These are phyloP conservation scores for Andricus curvator DNA, from an alignment of 2,888 invertebrate species.

Conservation along the genomic window DNA sequence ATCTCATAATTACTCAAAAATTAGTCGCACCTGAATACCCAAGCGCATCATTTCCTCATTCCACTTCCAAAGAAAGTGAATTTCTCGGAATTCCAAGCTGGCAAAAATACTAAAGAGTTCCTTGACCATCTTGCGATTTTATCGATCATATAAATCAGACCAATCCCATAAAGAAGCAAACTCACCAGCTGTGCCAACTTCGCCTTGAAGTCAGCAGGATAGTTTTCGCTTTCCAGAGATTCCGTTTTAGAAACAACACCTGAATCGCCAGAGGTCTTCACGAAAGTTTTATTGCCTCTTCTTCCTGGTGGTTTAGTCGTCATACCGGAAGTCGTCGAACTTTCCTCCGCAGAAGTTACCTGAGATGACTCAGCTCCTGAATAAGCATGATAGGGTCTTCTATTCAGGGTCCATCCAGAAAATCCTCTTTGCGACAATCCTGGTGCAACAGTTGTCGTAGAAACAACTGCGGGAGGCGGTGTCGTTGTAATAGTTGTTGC, in stretches of 20 bases:
- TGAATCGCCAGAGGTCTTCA: constrained; percentile 51
- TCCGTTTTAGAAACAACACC: constrained; percentile 46
- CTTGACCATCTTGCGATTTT: not conserved
- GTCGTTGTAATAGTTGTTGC: constrained; percentile 30
- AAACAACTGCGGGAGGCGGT: constrained; percentile 22
- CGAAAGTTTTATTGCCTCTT: constrained; percentile 65
- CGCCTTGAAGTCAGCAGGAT: constrained; percentile 74
- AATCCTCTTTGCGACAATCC: constrained; percentile 58
- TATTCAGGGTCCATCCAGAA: constrained; percentile 71
- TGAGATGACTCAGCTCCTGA: constrained; percentile 35
- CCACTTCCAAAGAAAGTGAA: not conserved
- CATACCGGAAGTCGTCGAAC: constrained; percentile 41
- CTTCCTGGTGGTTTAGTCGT: constrained; percentile 49
- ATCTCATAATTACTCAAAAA: not conserved
- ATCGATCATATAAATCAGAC: not conserved
- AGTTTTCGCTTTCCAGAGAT: constrained; percentile 66
- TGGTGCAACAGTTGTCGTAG: constrained; percentile 43
- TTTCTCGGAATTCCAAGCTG: not conserved
- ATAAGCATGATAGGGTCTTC: constrained; percentile 61
- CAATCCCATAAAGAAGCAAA: constrained; percentile 40
- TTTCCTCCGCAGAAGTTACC: constrained; percentile 32
- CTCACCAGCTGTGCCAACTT: constrained; percentile 73
- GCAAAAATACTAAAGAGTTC: not conserved
- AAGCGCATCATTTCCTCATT: not conserved
- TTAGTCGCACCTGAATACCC: not conserved